A percentile compares a stretch with the other conserved stretches of the same genome.
These are phyloP conservation scores for Conus betulinus DNA, from an alignment of 1,140 invertebrate genomes.

Conservation along the genomic window DNA sequence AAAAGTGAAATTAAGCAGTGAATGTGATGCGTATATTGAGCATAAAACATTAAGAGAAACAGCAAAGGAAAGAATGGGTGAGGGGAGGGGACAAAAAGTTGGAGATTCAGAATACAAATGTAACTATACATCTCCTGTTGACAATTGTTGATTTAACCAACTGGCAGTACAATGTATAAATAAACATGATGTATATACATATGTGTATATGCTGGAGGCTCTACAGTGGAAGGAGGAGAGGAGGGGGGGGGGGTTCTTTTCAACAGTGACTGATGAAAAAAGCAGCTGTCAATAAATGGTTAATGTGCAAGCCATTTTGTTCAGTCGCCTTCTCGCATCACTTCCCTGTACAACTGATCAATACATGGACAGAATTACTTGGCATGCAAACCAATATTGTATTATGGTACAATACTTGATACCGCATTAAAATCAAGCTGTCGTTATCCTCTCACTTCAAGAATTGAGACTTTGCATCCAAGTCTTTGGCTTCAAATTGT, in stretches of 20 bases:
- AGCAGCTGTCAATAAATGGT: background rate
- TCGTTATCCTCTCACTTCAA: no score
- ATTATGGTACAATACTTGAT: no score
- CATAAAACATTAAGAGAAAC: slow-evolving; percentile 3
- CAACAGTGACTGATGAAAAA: background rate
- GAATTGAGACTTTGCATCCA: no score
- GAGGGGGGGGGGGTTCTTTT: background rate
- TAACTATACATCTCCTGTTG: background rate
- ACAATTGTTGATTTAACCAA: background rate
- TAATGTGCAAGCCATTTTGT: slow-evolving; percentile 23
- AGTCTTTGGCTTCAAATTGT: no score
- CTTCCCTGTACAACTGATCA: background rate
- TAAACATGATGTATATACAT: background rate
- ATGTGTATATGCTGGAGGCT: background rate
- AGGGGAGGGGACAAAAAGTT: background rate
- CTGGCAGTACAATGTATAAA: slow-evolving; percentile 20
- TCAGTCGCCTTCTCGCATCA: slow-evolving; percentile 20
- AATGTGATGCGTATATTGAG: slow-evolving; percentile 26
- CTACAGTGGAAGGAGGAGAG: background rate
- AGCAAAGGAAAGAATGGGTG: background rate
- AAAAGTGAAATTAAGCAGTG: slow-evolving; percentile 11
- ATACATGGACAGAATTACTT: background rate
- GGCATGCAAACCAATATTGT: background rate
- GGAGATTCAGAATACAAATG: slow-evolving; percentile 20
- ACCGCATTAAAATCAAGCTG: no score